Evolutionary conservation across 1,140 invertebrate genomes (phyloP).

Genomic region (Trichonephila clavipes): DNA sequence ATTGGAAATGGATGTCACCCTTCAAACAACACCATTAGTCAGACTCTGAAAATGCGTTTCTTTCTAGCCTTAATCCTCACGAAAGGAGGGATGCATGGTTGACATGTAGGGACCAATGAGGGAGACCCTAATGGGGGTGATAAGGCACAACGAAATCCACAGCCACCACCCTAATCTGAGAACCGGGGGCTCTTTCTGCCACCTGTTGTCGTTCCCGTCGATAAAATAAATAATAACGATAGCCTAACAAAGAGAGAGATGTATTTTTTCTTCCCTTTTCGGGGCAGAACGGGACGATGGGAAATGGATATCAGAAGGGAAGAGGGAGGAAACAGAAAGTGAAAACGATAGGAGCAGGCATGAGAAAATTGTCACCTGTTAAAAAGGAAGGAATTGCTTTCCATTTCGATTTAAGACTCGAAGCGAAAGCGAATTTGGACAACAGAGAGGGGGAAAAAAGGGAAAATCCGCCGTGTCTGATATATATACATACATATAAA

Average conservation of each 20-base stretch:
- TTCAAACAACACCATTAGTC: neutral
- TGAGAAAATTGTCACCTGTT: conserved; percentile 58
- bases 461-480: neutral
- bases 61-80: neutral
- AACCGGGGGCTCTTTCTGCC: neutral
- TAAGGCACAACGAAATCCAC: neutral
- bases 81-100: neutral
- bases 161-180: conserved; percentile 1
- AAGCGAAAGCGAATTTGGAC: neutral
- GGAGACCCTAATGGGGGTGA: neutral
- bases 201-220: conserved; percentile 20
- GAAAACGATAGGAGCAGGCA: conserved; percentile 25
- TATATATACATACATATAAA: neutral
- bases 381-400: conserved; percentile 51
- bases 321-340: conserved; percentile 1
- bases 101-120: neutral
- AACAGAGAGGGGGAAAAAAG: neutral
- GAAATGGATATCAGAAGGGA: conserved; percentile 5
- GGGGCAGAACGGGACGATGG: neutral
- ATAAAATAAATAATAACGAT: conserved; percentile 33
- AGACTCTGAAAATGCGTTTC: neutral
- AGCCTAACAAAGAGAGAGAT: neutral
- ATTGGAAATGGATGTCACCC: conserved; percentile 19
- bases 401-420: conserved; percentile 50
- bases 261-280: neutral